Evolutionary conservation across 2,888 invertebrate genomes (phyloP).

Genomic region (Raillietiella orientalis): DNA sequence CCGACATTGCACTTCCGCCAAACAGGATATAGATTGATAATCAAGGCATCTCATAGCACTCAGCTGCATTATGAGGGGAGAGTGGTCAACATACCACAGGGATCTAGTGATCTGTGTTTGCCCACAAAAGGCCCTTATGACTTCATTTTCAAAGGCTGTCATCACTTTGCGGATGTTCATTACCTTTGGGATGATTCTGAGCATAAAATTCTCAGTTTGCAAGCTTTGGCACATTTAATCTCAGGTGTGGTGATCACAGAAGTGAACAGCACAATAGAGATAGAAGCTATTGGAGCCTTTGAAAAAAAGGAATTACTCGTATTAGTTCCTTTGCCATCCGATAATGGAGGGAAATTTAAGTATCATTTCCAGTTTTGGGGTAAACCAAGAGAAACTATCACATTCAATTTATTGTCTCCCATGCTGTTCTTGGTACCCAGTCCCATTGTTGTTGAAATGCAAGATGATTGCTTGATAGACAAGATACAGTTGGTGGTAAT

Average conservation of each 20-base stretch:
- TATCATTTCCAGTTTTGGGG: constrained; percentile 16
- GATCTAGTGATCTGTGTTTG: constrained; percentile 38
- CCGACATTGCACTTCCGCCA: no score
- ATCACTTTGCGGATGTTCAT: constrained; percentile 24
- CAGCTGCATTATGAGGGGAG: constrained; percentile 15
- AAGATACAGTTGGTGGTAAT: constrained; percentile 28
- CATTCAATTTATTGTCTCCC: constrained; percentile 7
- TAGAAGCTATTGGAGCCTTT: no score
- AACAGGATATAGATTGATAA: constrained; percentile 37
- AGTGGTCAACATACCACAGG: constrained; percentile 20
- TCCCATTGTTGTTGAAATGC: constrained; percentile 5
- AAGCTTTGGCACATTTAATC: no score
- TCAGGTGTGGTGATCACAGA: no score
- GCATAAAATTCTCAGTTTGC: no score
- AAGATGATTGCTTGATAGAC: constrained; percentile 25
- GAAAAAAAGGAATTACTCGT: no score
- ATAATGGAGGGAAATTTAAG: neutral
- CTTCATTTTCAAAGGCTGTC: constrained; percentile 44
- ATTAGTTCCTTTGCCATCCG: no score
- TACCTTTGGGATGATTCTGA: constrained; percentile 20
- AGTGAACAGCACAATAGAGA: no score
- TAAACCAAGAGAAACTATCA: constrained; percentile 6
- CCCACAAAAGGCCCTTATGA: constrained; percentile 28
- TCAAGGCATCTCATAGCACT: constrained; percentile 33
- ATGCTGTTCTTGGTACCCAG: constrained; percentile 8